Base-by-base conservation (phyloP, 2,888 invertebrate genomes). In the Linnaemya tessellans region DNA sequence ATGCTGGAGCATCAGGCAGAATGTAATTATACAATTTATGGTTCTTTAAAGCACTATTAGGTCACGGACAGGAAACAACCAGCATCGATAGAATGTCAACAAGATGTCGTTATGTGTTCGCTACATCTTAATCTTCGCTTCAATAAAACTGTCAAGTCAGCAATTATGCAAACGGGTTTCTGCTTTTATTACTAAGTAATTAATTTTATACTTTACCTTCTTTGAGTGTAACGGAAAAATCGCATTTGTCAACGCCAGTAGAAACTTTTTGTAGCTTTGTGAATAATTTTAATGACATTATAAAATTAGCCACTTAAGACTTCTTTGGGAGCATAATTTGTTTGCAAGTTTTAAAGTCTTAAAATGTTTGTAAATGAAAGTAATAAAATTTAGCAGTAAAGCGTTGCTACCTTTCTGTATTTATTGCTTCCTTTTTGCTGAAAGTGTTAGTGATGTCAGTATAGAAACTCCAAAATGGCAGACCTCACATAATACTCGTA, bases 211-310 rank as follows among this genome's bases (percentile, higher is more conserved):
- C 25, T 43, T 71, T 22, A 54, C 1, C 56, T 71, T n/a, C 20
- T 18, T 56, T 60, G 11, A 8, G 30, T 8, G 38, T 2, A 43
- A 56, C 11, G 15, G 20, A 58, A 35, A 4, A 30, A 35, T 30
- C 0, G 30, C 18, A 15, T 1, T 46, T 9, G 7, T 43, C 18
- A 11, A 18, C 56, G 15, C 22, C 22, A 56, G 13, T 58, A 11
- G 0, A 43, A 11, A 70, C 20, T 20, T 41, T 5, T 18, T 15
- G 8, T 38, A 62, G 2, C 22, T 22, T 54, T 64, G 64, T 51
- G 18, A 38, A 41, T 54, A 51, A 49, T 20, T 62, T 60, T 62
- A 49, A 64, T 74, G 49, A 38, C 38, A 43, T 43, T 56, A 15
- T 58, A 13, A n/a, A 73, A 60, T 51, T 64, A 62, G 13, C 43